Percentiles rank a stretch among this genome's conserved stretches.
phyloP scores from a whole-genome alignment of 2,113 vertebrate genomes.

The Mirounga angustirostris region DNA sequence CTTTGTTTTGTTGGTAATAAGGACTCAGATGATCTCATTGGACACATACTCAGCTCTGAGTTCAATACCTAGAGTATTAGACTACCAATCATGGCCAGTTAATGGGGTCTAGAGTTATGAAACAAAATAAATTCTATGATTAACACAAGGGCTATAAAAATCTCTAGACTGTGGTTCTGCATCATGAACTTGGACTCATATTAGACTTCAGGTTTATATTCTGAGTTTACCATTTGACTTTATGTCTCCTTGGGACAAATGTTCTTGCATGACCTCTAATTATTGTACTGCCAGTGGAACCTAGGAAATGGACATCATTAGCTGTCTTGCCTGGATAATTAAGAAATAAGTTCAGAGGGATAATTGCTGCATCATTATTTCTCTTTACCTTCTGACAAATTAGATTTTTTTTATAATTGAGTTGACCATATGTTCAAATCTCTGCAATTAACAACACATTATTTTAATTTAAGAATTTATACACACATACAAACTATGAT shows the following conservation, averaged over 20 bases:
- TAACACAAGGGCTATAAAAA: slow-evolving; percentile 79
- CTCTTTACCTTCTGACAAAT: slow-evolving; percentile 73
- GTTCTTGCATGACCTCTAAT: slow-evolving; percentile 73
- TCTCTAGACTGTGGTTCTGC: slow-evolving; percentile 72
- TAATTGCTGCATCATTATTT: slow-evolving; percentile 71
- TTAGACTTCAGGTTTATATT: slow-evolving; percentile 72
- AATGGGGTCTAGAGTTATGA: slow-evolving; percentile 80
- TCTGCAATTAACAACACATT: slow-evolving; percentile 61
- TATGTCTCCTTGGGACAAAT: slow-evolving; percentile 63
- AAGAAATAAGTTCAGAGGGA: slow-evolving; percentile 67
- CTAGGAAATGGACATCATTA: slow-evolving; percentile 72
- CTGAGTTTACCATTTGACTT: slow-evolving; percentile 75
- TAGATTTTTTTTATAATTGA: slow-evolving; percentile 73
- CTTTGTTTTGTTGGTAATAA: slow-evolving; percentile 55
- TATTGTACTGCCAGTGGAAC: slow-evolving; percentile 49
- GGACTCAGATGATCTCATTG: slow-evolving; percentile 35
- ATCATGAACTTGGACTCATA: slow-evolving; percentile 70
- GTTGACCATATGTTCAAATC: slow-evolving; percentile 71
- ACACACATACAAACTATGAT: background rate
- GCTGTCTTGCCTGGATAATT: slow-evolving; percentile 65
- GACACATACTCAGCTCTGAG: slow-evolving; percentile 63
- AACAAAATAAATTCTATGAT: slow-evolving; percentile 79
- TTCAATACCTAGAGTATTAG: slow-evolving; percentile 73
- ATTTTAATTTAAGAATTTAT: slow-evolving; percentile 71
- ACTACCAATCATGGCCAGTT: slow-evolving; percentile 71